phyloP scores from a whole-genome alignment of 1,140 invertebrate genomes.

The Danaus plexippus region DNA sequence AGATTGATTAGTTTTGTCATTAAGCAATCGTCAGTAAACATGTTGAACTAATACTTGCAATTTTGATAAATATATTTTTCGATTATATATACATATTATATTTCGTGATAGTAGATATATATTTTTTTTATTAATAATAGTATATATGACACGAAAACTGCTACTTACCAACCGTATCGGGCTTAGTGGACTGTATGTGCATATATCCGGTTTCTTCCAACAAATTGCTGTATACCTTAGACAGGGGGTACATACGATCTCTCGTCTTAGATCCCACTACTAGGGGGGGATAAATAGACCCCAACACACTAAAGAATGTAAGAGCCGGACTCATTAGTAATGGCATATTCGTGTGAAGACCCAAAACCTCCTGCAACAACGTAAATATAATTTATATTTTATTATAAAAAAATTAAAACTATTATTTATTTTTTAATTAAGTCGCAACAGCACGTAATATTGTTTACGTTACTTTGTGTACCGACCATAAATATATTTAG shows the following conservation, averaged over 20 bases:
- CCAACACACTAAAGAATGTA: conserved; percentile 30
- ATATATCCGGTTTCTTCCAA: conserved; percentile 85
- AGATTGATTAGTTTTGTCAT: too few relatives aligned
- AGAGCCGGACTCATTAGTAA: conserved; percentile 10
- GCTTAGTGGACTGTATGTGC: conserved; percentile 90
- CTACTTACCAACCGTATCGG: conserved; percentile 88
- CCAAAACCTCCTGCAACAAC: conserved; percentile 75
- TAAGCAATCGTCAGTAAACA: too few relatives aligned
- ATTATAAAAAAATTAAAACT: not conserved
- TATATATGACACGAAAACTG: not conserved
- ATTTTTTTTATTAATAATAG: too few relatives aligned
- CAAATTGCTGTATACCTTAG: conserved; percentile 54
- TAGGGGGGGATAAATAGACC: conserved; percentile 42
- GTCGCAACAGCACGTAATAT: too few relatives aligned
- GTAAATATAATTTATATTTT: not conserved
- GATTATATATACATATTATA: too few relatives aligned
- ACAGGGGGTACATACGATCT: conserved; percentile 76
- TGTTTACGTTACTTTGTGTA: too few relatives aligned
- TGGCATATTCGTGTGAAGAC: conserved; percentile 46
- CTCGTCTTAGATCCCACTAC: conserved; percentile 61
- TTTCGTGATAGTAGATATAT: too few relatives aligned
- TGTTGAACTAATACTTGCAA: too few relatives aligned
- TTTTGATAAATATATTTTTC: too few relatives aligned
- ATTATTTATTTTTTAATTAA: not conserved
- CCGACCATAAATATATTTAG: too few relatives aligned